phyloP scores from a whole-genome alignment of 1,140 invertebrate genomes.

The Stegodyphus mimosarum region DNA sequence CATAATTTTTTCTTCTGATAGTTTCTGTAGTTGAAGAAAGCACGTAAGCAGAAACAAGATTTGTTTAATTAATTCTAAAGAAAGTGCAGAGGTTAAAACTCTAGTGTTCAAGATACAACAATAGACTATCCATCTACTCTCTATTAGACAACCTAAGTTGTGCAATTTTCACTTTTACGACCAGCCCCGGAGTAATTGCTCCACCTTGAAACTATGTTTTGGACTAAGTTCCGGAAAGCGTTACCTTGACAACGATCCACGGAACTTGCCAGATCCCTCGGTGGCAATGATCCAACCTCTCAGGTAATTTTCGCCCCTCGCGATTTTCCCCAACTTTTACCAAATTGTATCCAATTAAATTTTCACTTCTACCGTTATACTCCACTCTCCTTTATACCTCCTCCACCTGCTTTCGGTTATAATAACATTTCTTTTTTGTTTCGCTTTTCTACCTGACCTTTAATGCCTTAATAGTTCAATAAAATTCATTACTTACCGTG shows the following conservation, averaged over 20 bases:
- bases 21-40: too few species aligned
- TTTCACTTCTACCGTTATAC: not conserved
- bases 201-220: conserved; percentile 12
- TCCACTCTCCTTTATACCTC: not conserved
- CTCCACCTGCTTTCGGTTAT: not conserved
- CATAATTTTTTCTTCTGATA: too few species aligned
- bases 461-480: conserved; percentile 60
- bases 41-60: too few species aligned
- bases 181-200: conserved; percentile 15
- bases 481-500: conserved; percentile 57
- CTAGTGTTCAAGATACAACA: too few species aligned
- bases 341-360: conserved; percentile 58
- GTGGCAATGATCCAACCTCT: conserved; percentile 54
- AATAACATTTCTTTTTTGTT: not conserved
- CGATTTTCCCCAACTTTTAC: conserved; percentile 51
- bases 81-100: too few species aligned
- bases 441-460: conserved; percentile 26
- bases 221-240: conserved; percentile 50
- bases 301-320: conserved; percentile 48
- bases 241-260: conserved; percentile 57
- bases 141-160: not conserved
- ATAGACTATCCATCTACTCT: too few species aligned
- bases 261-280: conserved; percentile 55
- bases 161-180: not conserved
- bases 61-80: too few species aligned